phyloP scores from a whole-genome alignment of 2,888 invertebrate species.

The Amiota mariae region DNA sequence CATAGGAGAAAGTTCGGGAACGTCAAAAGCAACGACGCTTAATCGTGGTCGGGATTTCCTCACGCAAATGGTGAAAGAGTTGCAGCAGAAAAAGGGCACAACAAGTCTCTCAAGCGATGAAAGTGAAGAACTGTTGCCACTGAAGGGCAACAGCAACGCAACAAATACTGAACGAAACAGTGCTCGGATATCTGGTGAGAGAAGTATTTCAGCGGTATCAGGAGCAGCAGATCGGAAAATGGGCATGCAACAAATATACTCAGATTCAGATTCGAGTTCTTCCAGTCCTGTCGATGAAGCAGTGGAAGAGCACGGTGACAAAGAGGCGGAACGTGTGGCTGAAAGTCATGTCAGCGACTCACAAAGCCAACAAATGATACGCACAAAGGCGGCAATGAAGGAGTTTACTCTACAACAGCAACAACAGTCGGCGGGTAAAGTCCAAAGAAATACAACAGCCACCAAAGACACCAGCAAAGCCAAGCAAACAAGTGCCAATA shows the following conservation, averaged over 20 bases:
- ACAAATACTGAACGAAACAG: slow-evolving; percentile 20
- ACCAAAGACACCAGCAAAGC: slow-evolving; percentile 27
- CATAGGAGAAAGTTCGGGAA: slow-evolving; percentile 33
- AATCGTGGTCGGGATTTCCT: slow-evolving; percentile 56
- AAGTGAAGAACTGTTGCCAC: slow-evolving; percentile 85
- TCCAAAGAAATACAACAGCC: neutral
- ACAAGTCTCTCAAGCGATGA: slow-evolving; percentile 86
- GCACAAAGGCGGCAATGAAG: slow-evolving; percentile 90
- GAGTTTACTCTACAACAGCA: slow-evolving; percentile 79
- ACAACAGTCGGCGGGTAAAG: slow-evolving; percentile 57
- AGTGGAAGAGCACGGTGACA: slow-evolving; percentile 62
- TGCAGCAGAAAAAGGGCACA: slow-evolving; percentile 76
- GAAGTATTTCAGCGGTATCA: slow-evolving; percentile 13
- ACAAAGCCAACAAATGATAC: slow-evolving; percentile 79
- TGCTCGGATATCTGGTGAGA: slow-evolving; percentile 32
- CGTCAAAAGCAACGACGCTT: slow-evolving; percentile 73
- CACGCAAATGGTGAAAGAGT: slow-evolving; percentile 81
- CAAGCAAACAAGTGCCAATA: slow-evolving; percentile 25
- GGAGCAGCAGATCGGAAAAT: slow-evolving; percentile 68
- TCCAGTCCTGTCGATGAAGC: slow-evolving; percentile 48
- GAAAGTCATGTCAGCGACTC: slow-evolving; percentile 81
- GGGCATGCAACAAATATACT: slow-evolving; percentile 86
- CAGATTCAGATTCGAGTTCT: slow-evolving; percentile 79
- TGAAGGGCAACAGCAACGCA: slow-evolving; percentile 63
- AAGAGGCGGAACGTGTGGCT: slow-evolving; percentile 67